Evolutionary conservation across 2,888 invertebrate species (phyloP), one percentile per base, ranked within the genome.

Genomic region (Omphaloscelis lunosa): DNA sequence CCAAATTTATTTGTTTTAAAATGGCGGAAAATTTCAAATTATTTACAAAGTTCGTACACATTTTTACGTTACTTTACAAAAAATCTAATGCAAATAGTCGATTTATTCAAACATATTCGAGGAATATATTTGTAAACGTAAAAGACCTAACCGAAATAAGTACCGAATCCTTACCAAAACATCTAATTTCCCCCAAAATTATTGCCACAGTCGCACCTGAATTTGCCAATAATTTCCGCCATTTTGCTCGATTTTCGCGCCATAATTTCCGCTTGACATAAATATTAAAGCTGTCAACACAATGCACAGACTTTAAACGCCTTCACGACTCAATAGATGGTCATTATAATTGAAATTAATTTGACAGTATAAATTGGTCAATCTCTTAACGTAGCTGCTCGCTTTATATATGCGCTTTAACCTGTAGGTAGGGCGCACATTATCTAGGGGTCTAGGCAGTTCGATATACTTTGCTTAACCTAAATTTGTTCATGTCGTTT

Each of bases 361-460:
- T 91, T 92, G 91, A 93, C 91, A 86, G 88, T 91, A 87, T 92
- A 92, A 93, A 93, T 93, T 93, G 93, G 93, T 93, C 93, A 89
- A 91, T 91, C 83, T 86, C 91, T 93, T 93, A 91, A 83, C 71
- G 79, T 88, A 90, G 85, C 88, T 80, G 84, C 71, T 81, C 56
- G 84, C 83, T 86, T 80, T 83, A 79, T 71, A 87, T 69, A 89
- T 78, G 80, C 72, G 86, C 86, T 68, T 76, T 75, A 79, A 81
- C 87, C 87, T 87, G 82, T 84, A 84, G 70, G 75, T 79, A 86
- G 87, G 85, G 81, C 84, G 77, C 84, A 72, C 76, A 79, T 62
- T 56, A 53, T 79, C 83, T 86, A 82, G 80, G 82, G 87, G 72
- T 79, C 72, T 75, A 75, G 78, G 67, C 84, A 83, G 58, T 62